Base-by-base conservation (phyloP, 2,888 invertebrate genomes). In the Lordiphosa fenestrarum region DNA sequence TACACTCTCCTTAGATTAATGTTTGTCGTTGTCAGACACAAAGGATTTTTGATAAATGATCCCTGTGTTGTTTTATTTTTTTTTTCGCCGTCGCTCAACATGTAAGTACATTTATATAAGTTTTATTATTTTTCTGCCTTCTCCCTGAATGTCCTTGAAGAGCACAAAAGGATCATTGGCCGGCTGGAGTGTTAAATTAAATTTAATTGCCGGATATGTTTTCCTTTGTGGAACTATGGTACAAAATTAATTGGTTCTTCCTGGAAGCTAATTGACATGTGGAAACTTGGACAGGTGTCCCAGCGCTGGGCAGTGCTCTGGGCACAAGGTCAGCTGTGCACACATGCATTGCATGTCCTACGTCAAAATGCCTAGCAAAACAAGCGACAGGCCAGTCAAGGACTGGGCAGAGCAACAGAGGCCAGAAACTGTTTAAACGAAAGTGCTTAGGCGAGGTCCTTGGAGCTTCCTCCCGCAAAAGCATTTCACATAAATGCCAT, bases 31-130 rank as follows among this genome's bases (percentile, higher is more conserved):
- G 55, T 61, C 72, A 71, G 64, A 69, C 70, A 64, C 73, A 66
- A 73, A 59, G 69, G 85, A 76, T 64, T 69, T 85, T 80, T 80
- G 85, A 80, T 85, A 80, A 80, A 80, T 80, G 85, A 80, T 73
- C 53, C 59, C 55, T 12, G 54, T 49, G 66, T 53, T 53, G 55
- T 53, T 38, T 55, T 56, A 48, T 51, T 51, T 15, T 15, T 15
- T 15, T 15, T 15, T 15, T 35, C 55, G 49, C 51, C 41, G 36
- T 30, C 58, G 66, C 66, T 66, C 58, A 48, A 65, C 50, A 41
- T 39, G 35, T 15, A 54, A 63, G 58, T 57, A 72, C 46, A 55
- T 66, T 60, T 53, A 50, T 39, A 33, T 47, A 63, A 47, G 47
- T 61, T 53, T 62, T 58, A 59, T 58, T 48, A 41, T 59, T 58